Evolutionary conservation across 2,113 vertebrate species (phyloP).

Genomic region (Calidris pygmaea): DNA sequence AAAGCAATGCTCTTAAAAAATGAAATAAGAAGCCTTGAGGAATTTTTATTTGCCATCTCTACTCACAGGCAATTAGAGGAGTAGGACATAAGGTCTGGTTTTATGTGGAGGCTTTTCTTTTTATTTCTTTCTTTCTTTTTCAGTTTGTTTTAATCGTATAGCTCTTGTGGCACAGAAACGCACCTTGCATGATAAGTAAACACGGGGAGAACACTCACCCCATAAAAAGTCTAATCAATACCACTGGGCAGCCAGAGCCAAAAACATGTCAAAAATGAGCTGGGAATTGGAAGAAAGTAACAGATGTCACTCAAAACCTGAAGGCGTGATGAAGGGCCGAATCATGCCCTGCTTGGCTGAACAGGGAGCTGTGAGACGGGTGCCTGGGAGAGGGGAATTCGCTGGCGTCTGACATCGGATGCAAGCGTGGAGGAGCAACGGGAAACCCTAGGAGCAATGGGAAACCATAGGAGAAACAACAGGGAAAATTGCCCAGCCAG

Average conservation of each 20-base stretch:
- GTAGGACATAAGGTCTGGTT: background rate
- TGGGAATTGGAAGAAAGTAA: background rate
- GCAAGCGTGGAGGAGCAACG: background rate
- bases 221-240: conserved; percentile 24
- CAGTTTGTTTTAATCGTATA: background rate
- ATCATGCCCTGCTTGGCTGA: background rate
- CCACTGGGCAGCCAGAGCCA: background rate
- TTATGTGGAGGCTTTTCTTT: background rate
- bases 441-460: background rate
- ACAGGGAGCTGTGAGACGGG: background rate
- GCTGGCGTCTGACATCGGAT: too few relatives aligned
- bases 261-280: background rate
- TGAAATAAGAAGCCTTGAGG: background rate
- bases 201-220: background rate
- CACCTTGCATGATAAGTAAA: background rate
- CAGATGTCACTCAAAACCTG: background rate
- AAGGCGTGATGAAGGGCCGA: background rate
- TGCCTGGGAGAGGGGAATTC: background rate
- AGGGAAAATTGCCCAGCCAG: background rate
- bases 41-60: background rate
- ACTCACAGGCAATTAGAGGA: conserved; percentile 8
- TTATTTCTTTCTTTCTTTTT: background rate
- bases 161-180: background rate
- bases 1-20: background rate
- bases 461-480: background rate